Conservation (phyloP, 2,797 vertebrate species). For the Orestias chungarensis region DNA sequence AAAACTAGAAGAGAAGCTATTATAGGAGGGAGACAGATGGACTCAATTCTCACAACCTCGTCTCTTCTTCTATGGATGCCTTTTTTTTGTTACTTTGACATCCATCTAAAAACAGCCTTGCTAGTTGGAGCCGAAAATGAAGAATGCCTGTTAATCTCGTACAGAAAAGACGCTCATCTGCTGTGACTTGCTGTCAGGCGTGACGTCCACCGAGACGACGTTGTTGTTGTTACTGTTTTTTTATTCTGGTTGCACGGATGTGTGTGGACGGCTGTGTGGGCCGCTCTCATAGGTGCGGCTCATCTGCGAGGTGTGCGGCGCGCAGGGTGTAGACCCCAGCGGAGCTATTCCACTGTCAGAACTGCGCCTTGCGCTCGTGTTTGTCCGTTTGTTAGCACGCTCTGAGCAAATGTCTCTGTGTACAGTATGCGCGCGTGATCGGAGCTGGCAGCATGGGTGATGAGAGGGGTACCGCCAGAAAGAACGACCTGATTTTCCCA, state of each 20-base stretch:
- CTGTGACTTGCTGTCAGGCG: slow-evolving; percentile 39
- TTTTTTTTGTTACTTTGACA: slow-evolving; percentile 62
- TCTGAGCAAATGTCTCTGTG: slow-evolving; percentile 55
- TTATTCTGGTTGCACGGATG: slow-evolving; percentile 24
- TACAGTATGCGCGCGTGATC: slow-evolving; percentile 58
- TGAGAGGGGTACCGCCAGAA: slow-evolving; percentile 57
- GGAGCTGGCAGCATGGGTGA: slow-evolving; percentile 62
- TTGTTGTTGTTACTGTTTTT: slow-evolving; percentile 26
- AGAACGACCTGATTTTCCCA: slow-evolving; percentile 65
- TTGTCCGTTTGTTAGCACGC: slow-evolving; percentile 53
- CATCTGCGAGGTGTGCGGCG: slow-evolving; percentile 18
- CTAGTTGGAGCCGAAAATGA: slow-evolving; percentile 16
- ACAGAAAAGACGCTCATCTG: slow-evolving; percentile 40
- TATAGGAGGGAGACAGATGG: slow-evolving; percentile 62
- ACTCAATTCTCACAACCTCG: slow-evolving; percentile 70
- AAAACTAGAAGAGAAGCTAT: slow-evolving; percentile 40
- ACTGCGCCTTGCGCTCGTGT: slow-evolving; percentile 26
- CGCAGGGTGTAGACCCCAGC: slow-evolving; percentile 14
- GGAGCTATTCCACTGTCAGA: slow-evolving; percentile 33
- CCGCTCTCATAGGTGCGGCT: slow-evolving; percentile 4
- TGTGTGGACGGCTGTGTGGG: slow-evolving; percentile 12
- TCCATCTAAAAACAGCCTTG: slow-evolving; percentile 55
- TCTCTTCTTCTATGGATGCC: slow-evolving; percentile 54
- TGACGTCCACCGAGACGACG: slow-evolving; percentile 40
- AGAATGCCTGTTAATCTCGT: slow-evolving; percentile 43